A percentile compares a stretch with the other conserved stretches of the same genome.
Conservation (phyloP, 2,113 vertebrate species). For the Eublepharis macularius region DNA sequence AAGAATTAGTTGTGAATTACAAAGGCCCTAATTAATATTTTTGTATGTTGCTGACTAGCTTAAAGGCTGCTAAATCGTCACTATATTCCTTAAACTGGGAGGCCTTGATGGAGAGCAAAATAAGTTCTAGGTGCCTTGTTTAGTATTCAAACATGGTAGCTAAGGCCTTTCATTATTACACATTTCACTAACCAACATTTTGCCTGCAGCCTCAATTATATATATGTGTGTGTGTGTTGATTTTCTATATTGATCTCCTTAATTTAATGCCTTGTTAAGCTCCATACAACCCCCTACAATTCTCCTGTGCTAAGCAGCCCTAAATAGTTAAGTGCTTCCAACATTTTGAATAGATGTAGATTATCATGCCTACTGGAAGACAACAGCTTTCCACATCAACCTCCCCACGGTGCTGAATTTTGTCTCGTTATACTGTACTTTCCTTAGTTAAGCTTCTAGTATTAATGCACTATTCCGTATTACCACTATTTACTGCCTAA, state of each 20-base stretch:
- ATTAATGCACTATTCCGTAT: neutral
- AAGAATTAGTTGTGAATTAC: constrained; percentile 74
- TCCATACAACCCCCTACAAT: constrained; percentile 44
- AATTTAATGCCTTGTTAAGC: constrained; percentile 55
- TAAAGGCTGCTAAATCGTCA: constrained; percentile 73
- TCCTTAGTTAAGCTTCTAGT: constrained; percentile 29
- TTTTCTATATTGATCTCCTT: constrained; percentile 54
- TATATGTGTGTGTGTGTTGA: constrained; percentile 48
- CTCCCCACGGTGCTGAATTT: constrained; percentile 26
- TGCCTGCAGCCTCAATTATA: constrained; percentile 58
- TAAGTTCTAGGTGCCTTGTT: constrained; percentile 58
- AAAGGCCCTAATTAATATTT: constrained; percentile 77
- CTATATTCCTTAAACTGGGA: constrained; percentile 70
- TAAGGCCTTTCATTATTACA: constrained; percentile 63
- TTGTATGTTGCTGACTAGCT: constrained; percentile 74
- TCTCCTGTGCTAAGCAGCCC: constrained; percentile 11
- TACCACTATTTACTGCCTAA: neutral
- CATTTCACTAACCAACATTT: constrained; percentile 51
- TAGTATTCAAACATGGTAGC: constrained; percentile 44
- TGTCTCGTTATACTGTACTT: neutral
- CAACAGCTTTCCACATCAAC: neutral
- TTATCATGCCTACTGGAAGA: constrained; percentile 20
- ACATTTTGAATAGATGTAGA: constrained; percentile 28
- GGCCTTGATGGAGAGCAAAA: constrained; percentile 55
- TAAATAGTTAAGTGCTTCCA: constrained; percentile 27